Conservation (phyloP, 2,797 vertebrate genomes). For the Cyclura pinguis region DNA sequence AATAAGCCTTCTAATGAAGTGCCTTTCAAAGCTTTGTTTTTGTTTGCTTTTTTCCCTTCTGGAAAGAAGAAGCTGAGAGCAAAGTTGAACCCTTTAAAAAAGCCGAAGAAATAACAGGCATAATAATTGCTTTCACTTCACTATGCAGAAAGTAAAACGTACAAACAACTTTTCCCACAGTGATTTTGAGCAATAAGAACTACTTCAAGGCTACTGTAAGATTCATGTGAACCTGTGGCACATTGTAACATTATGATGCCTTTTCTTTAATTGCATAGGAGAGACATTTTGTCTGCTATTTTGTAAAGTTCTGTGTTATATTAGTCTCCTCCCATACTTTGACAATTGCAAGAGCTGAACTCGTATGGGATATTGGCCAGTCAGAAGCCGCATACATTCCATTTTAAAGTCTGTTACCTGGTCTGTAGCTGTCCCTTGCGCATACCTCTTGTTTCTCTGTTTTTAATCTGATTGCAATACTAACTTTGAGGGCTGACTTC, state of each 20-base stretch:
- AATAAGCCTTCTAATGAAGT: slow-evolving; percentile 27
- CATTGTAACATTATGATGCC: neutral
- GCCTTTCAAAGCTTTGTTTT: slow-evolving; percentile 23
- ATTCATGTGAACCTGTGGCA: neutral
- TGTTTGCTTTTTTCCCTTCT: neutral
- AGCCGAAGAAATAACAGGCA: slow-evolving; percentile 10
- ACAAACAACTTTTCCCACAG: slow-evolving; percentile 11
- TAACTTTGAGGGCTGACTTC: neutral
- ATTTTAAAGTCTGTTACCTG: neutral
- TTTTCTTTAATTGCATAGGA: neutral
- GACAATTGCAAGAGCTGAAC: neutral
- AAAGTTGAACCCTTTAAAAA: slow-evolving; percentile 32
- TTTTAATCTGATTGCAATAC: neutral
- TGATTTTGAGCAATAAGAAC: neutral
- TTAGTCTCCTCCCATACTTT: too few relatives aligned
- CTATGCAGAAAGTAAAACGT: slow-evolving; percentile 9
- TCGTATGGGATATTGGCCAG: neutral
- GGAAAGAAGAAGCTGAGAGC: slow-evolving; percentile 29
- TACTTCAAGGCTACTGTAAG: neutral
- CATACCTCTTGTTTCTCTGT: neutral
- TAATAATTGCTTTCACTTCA: slow-evolving; percentile 35
- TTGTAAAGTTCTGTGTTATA: neutral
- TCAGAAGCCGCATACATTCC: neutral
- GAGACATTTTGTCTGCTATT: neutral
- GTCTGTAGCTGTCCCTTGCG: too few relatives aligned